Percentiles rank a stretch among this genome's conserved stretches.
Evolutionary conservation across 2,797 vertebrate species (phyloP).

Genomic region (Tamandua tetradactyla): DNA sequence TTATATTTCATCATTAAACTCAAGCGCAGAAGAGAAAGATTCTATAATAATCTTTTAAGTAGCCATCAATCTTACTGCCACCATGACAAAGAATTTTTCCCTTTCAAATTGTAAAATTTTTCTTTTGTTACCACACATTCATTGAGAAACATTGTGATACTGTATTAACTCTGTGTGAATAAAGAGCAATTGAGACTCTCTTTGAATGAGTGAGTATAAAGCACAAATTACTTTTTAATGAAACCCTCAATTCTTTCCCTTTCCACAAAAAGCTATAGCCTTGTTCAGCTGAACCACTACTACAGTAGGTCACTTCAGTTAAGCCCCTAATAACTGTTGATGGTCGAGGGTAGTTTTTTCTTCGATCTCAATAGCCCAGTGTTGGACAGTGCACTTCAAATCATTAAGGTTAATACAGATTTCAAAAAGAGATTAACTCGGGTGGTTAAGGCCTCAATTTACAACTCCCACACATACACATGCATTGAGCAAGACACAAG

Average conservation of each 20-base stretch:
- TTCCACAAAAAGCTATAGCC: conserved; percentile 80
- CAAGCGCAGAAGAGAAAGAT: conserved; percentile 58
- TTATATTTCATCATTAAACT: conserved; percentile 72
- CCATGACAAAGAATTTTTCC: conserved; percentile 77
- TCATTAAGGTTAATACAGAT: conserved; percentile 80
- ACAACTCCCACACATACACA: conserved; percentile 54
- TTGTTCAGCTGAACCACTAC: conserved; percentile 80
- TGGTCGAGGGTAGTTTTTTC: conserved; percentile 79
- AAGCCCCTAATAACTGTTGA: conserved; percentile 84
- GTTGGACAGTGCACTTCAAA: conserved; percentile 80
- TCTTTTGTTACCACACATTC: conserved; percentile 84
- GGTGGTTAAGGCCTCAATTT: conserved; percentile 75
- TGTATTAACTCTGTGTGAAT: conserved; percentile 85
- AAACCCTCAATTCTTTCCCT: conserved; percentile 85
- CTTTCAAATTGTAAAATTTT: conserved; percentile 84
- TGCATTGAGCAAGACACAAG: conserved; percentile 49
- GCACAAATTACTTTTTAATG: conserved; percentile 88
- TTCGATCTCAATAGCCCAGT: conserved; percentile 74
- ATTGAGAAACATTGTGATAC: conserved; percentile 86
- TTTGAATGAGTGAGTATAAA: conserved; percentile 85
- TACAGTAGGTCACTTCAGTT: conserved; percentile 84
- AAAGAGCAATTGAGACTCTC: conserved; percentile 84
- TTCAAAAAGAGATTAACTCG: conserved; percentile 75
- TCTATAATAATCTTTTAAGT: conserved; percentile 81
- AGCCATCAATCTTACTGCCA: conserved; percentile 78